Percentiles rank a stretch among this genome's conserved stretches.
Evolutionary conservation across 2,888 invertebrate genomes (phyloP).

Genomic region (Gymnoscelis rufifasciata): DNA sequence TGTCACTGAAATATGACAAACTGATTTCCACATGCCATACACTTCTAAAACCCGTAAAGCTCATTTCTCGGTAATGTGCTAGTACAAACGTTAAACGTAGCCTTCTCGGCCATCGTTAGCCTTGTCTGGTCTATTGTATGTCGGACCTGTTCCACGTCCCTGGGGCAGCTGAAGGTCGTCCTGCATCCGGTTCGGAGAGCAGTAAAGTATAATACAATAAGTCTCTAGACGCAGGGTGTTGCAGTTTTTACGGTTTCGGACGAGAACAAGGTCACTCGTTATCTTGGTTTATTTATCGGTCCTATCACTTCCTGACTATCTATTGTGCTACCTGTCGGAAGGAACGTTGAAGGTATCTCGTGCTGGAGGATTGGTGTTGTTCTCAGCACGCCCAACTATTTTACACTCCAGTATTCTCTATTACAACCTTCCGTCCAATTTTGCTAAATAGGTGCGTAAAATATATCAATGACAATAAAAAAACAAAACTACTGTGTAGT

Average conservation of each 20-base stretch:
- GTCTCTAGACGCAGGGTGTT: slow-evolving; percentile 39
- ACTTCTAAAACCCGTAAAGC: neutral
- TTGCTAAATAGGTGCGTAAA: no score
- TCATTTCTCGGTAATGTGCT: slow-evolving; percentile 4
- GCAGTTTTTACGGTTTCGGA: slow-evolving; percentile 39
- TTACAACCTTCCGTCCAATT: no score
- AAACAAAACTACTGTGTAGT: no score
- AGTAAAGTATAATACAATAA: slow-evolving; percentile 50
- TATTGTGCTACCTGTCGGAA: slow-evolving; percentile 9
- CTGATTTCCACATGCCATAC: no score
- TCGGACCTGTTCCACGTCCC: slow-evolving; percentile 47
- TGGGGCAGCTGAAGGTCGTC: slow-evolving; percentile 45
- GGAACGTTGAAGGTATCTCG: slow-evolving; percentile 5
- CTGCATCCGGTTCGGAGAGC: slow-evolving; percentile 46
- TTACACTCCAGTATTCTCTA: no score
- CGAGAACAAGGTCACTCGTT: slow-evolving; percentile 37
- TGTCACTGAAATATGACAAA: no score
- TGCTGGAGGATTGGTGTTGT: no score
- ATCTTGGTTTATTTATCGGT: slow-evolving; percentile 30
- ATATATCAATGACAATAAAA: no score
- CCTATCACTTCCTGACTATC: slow-evolving; percentile 46
- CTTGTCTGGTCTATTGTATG: slow-evolving; percentile 36
- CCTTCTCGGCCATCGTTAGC: slow-evolving; percentile 31
- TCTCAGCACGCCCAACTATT: no score
- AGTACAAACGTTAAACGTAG: slow-evolving; percentile 23